Base-by-base conservation (phyloP, 2,888 invertebrate genomes). In the Mythimna loreyi region DNA sequence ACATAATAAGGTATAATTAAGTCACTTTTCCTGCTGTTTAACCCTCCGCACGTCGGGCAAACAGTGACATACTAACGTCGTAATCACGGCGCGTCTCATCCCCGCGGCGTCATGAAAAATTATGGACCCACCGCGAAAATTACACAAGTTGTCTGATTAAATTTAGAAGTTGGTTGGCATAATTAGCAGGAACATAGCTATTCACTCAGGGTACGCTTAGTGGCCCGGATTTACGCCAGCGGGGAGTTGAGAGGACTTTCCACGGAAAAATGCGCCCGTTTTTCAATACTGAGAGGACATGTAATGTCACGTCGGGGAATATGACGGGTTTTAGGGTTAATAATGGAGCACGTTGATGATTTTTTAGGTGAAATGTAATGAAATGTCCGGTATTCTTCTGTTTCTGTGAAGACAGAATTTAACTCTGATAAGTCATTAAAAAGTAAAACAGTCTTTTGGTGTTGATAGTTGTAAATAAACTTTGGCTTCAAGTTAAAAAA, bases 141-240 rank as follows among this genome's bases (percentile, higher is more conserved):
- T 92, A 91, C 90, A 86, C 86, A 95, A 96, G 89, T 95, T 94
- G 92, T 89, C 91, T 95, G 94, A 95, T 95, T 95, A 95, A 95
- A 95, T 95, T 95, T 94, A 92, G 92, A 95, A 96, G 94, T 96
- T 96, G 91, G 87, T 72, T 78, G 83, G 75, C 63, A 92, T 95
- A 95, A 96, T 96, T 95, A 95, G 92, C 82, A 85, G 82, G 88
- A 87, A 96, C 96, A 95, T 93, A 89, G 93, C 93, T 94, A 93
- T 95, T 94, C 95, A 96, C 95, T 96, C 95, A 93, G 92, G 84
- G 85, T 84, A 75, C 90, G 87, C 90, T 91, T 89, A 89, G 89
- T 86, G 88, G 77, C 80, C 71, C 79, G 83, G 88, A 87, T 86
- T 87, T 85, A 83, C 87, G 73, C 83, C 82, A 75, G 78, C 79